Base-by-base conservation (phyloP, 30 jellyfish, hydroid and myxozoan species). In the Aurelia coerulea region DNA sequence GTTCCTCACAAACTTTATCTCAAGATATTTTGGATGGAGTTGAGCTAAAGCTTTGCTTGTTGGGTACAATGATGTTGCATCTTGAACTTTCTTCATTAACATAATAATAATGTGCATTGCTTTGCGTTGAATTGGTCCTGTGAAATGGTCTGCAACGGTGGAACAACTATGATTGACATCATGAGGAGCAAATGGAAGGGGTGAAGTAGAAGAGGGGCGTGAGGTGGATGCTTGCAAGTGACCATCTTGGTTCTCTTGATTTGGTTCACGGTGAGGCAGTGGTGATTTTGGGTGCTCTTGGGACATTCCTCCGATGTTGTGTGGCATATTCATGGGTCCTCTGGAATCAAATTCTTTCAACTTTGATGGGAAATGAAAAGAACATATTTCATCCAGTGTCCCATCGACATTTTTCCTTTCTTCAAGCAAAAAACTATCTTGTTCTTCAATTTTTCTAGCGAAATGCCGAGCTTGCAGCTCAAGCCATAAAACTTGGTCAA, bases 401-500 rank as follows among this genome's bases (percentile, higher is more conserved):
- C 65, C 68, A 59, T 87, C 97, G 75, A 85, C 73, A 11, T 62
- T 50, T 39, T 80, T 81, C 19, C 98, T 79, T 46, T 81, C 95
- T 35, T 80, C 92, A 32, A 78, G 78, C 32, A 92, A 90, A 58
- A 29, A 72, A 54, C 49, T 66, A 62, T 92, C 98, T 37, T 92
- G 96, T 31, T 86, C 95, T 56, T 80, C 92, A 60, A 92, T 69
- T 62, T 79, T 75, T 19, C 90, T 49, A 8, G 92, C 97, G 64
- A 52, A 53, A 16, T 77, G 91, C 97, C 96, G 74, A 41, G 98
- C 98, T 50, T 88, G 92, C 65, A 92, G 85, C 64, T 92, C 97
- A 17, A 92, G 90, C 98, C 98, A 92, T 71, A 92, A 81, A 3
- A 92, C 75, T 56, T 85, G 97, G 49, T 87, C 90, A 79, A 75